These are phyloP conservation scores for Anas platyrhynchos DNA, from an alignment of 2,113 vertebrate species.

Conservation along the genomic window DNA sequence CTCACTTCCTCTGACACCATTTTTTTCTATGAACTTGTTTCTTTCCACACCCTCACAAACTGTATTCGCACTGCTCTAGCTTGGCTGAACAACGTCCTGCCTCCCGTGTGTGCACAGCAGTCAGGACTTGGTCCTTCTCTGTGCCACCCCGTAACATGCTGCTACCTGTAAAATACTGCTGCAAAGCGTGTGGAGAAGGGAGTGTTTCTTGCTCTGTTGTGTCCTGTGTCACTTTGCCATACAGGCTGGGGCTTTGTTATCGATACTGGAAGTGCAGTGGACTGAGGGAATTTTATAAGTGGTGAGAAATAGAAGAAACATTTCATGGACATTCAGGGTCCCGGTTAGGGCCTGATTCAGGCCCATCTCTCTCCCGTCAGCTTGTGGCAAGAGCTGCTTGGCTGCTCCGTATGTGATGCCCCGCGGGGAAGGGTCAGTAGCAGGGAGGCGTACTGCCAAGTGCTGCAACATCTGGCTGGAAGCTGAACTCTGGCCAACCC, in stretches of 20 bases:
- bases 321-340: neutral
- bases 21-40: neutral
- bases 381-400: neutral
- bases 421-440: neutral
- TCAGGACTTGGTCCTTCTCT: neutral
- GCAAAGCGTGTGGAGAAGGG: neutral
- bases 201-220: neutral
- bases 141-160: neutral
- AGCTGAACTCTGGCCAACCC: constrained; percentile 46
- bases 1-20: neutral
- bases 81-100: neutral
- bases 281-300: neutral
- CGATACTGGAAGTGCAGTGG: neutral
- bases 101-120: neutral
- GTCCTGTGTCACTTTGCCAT: neutral
- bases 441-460: neutral
- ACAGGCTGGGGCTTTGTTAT: neutral
- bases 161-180: neutral
- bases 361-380: neutral
- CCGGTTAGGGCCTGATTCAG: neutral
- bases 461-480: constrained; percentile 56
- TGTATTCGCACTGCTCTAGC: neutral
- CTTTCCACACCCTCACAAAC: neutral
- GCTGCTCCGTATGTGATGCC: neutral
- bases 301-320: neutral